Evolutionary conservation across 2,113 vertebrate species (phyloP), one percentile per base, ranked within the genome.

Genomic region (Neolamprologus caudopunctatus): DNA sequence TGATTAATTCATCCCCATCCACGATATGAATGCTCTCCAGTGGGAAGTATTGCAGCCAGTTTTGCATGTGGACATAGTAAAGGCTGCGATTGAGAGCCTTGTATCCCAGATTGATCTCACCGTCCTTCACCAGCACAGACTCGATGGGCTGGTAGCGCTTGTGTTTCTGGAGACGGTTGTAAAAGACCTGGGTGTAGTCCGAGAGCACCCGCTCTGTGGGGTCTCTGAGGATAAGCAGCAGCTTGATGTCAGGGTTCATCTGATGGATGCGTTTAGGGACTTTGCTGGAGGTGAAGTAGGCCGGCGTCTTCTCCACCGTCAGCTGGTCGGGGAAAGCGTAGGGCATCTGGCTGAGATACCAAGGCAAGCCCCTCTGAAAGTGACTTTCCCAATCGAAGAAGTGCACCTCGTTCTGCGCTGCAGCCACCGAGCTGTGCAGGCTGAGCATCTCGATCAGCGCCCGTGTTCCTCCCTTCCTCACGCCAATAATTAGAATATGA

Each of bases 321-420:
- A 98, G 95, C 96, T 99, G 98, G 57, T 96, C 94, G 0, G 98
- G 97, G 45, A 89, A 91, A 0, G 98, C 97, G 81, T 96, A 95
- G 2, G 99, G 99, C 99, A 99, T 99, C 96, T 99, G 98, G 91
- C 96, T 96, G 10, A 96, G 92, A 87, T 99, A 99, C 99, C 99
- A 99, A 14, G 96, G 87, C 92, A 97, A 90, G 81, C 99, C 99
- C 55, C 96, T 97, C 92, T 96, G 94, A 81, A 98, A 99, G 87
- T 98, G 97, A 79, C 97, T 97, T 93, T 99, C 98, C 98, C 97
- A 98, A 96, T 99, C 98, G 17, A 99, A 99, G 94, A 99, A 99
- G 94, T 99, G 99, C 58, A 99, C 97, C 95, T 99, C 99, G 21
- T 96, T 99, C 93, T 98, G 97, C 2, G 98, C 99, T 1, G 98